Conservation (phyloP, 2,113 vertebrate species). For the Oriolus oriolus region DNA sequence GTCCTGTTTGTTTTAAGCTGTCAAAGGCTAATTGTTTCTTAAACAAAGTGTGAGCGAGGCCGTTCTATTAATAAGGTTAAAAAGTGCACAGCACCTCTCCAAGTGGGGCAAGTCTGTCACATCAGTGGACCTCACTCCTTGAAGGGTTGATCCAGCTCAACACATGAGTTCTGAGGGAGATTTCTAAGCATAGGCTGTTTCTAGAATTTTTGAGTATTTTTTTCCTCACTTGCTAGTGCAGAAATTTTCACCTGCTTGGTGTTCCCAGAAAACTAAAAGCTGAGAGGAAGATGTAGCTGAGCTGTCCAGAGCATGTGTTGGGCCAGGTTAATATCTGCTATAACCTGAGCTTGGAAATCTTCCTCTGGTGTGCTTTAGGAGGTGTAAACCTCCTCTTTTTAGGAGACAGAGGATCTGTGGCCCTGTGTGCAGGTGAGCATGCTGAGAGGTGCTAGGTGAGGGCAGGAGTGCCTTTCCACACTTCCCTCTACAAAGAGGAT, state of each 20-base stretch:
- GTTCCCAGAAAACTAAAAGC: neutral
- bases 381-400: neutral
- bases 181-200: neutral
- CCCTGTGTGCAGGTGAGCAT: neutral
- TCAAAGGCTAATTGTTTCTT: slow-evolving; percentile 51
- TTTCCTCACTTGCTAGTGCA: neutral
- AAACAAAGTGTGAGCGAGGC: neutral
- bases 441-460: neutral
- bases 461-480: neutral
- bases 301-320: neutral
- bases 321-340: neutral
- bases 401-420: neutral
- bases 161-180: neutral
- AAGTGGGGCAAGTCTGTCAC: neutral
- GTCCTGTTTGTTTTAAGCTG: slow-evolving; percentile 35
- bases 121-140: neutral
- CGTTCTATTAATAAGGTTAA: neutral
- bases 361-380: neutral
- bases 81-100: neutral
- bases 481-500: neutral
- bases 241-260: neutral
- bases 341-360: neutral
- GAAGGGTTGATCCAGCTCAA: neutral
- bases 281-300: neutral
- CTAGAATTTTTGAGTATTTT: neutral